Conservation (phyloP, 2,113 vertebrate genomes). For the Pontoporia blainvillei region DNA sequence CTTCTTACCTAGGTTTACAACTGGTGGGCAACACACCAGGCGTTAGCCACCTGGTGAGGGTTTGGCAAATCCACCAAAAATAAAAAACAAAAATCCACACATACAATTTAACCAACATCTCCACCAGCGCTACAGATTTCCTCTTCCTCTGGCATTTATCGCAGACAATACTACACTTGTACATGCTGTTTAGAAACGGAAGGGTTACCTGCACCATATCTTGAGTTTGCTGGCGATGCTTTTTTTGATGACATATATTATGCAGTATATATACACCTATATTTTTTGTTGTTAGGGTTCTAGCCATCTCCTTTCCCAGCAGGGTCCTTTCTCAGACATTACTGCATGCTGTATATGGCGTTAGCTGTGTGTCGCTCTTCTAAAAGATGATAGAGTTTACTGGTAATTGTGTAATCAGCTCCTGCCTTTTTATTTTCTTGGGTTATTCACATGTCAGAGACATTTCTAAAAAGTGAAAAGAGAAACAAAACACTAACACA, state of each 20-base stretch:
- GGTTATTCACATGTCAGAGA: slow-evolving; percentile 73
- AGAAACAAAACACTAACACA: not conserved
- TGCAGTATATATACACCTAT: slow-evolving; percentile 74
- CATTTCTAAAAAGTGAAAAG: slow-evolving; percentile 57
- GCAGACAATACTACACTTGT: slow-evolving; percentile 49
- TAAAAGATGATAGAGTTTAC: slow-evolving; percentile 76
- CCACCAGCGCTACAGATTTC: slow-evolving; percentile 66
- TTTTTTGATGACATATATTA: slow-evolving; percentile 82
- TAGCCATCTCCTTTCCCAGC: slow-evolving; percentile 79
- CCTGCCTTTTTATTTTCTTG: slow-evolving; percentile 65
- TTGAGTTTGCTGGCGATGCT: slow-evolving; percentile 72
- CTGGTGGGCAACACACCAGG: slow-evolving; percentile 50
- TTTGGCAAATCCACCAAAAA: slow-evolving; percentile 57
- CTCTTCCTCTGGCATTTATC: slow-evolving; percentile 49
- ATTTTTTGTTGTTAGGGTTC: slow-evolving; percentile 77
- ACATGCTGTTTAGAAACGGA: slow-evolving; percentile 63
- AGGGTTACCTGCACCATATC: slow-evolving; percentile 43
- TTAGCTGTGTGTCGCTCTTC: slow-evolving; percentile 82
- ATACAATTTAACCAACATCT: slow-evolving; percentile 56
- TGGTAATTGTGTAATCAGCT: slow-evolving; percentile 74
- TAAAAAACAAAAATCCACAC: not conserved
- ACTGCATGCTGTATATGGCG: slow-evolving; percentile 85
- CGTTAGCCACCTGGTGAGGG: slow-evolving; percentile 37
- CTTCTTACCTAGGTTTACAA: slow-evolving; percentile 72
- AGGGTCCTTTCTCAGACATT: slow-evolving; percentile 80